These are phyloP conservation scores for Malurus leucopterus DNA, from an alignment of 2,797 vertebrate species.

Conservation along the genomic window DNA sequence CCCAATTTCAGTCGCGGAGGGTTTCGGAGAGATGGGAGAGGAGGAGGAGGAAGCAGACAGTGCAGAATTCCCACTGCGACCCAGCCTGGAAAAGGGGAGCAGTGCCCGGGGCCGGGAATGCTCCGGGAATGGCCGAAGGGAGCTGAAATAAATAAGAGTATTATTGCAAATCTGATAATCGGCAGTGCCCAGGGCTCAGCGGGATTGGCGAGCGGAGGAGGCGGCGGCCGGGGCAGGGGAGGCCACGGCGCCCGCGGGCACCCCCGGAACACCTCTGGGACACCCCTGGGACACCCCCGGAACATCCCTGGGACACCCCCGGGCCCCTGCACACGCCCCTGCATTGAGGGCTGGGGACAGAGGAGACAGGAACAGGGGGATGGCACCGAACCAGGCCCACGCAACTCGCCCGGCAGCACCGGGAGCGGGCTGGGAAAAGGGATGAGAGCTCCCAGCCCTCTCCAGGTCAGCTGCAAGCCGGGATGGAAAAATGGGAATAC, in stretches of 20 bases:
- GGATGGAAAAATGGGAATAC: accelerated
- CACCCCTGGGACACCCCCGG: neutral
- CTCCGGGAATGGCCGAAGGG: neutral
- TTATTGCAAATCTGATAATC: constrained; percentile 11
- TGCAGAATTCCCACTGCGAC: accelerated
- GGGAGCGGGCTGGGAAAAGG: neutral
- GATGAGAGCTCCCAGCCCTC: neutral
- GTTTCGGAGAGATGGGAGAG: accelerated
- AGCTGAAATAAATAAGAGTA: neutral
- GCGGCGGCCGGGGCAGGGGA: neutral
- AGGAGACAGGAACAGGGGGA: neutral
- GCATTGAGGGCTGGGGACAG: neutral
- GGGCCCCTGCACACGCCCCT: neutral
- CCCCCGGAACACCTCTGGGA: neutral
- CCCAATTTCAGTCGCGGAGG: accelerated
- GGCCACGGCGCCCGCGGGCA: neutral
- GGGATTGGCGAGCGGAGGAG: neutral
- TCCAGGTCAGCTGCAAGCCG: neutral
- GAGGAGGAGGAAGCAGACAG: neutral
- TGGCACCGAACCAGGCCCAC: accelerated
- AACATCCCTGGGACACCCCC: accelerated
- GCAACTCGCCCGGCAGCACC: neutral
- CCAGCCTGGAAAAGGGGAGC: neutral
- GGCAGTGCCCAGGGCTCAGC: neutral
- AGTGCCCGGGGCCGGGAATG: neutral